Base-by-base conservation (phyloP, 92 coral and sea anemone species). In the Porites lobata region DNA sequence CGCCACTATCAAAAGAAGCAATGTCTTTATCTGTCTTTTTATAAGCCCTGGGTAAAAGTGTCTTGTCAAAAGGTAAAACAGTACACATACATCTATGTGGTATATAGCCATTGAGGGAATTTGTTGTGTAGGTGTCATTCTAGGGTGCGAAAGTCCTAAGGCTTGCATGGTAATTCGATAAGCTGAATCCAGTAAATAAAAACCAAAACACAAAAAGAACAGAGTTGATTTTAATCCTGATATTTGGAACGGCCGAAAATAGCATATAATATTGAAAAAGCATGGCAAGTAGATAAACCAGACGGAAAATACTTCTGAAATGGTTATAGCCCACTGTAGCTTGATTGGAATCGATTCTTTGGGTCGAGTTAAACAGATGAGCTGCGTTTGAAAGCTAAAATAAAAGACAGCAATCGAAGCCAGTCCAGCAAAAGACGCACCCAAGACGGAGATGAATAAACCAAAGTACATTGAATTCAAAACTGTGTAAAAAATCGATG, bases 321-420 rank as follows among this genome's bases (percentile, higher is more conserved):
- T 18, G 13, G 58, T 18, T 50, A 72, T 47, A 18, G 50, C 57
- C 76, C 76, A 72, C 50, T 43, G 76, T 2, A 72, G 24, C 12
- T 72, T 50, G 5, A 10, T 72, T 17, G 76, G 76, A 22, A 72
- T 72, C 24, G 14, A 43, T 50, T 12, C 24, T n/a, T 50, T 72
- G 19, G 76, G 24, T 50, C 20, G 76, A 47, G 8, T 50, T 15
- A 32, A 22, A 47, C 76, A 72, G 22, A 15, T 72, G 10, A 72
- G 76, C 17, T 72, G 58, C 0, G 58, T 72, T 72, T 72, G 76
- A 72, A 14, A 72, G 57, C 76, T 50, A 50, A 72, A 50, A 24
- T 50, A 72, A 43, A 47, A 47, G 24, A 43, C 57, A 72, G 22
- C 11, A 15, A 72, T 32, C 18, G 76, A 72, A 32, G 18, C 24